Conservation (phyloP, 2,113 vertebrate species). For the Dendrocopos noguchii region DNA sequence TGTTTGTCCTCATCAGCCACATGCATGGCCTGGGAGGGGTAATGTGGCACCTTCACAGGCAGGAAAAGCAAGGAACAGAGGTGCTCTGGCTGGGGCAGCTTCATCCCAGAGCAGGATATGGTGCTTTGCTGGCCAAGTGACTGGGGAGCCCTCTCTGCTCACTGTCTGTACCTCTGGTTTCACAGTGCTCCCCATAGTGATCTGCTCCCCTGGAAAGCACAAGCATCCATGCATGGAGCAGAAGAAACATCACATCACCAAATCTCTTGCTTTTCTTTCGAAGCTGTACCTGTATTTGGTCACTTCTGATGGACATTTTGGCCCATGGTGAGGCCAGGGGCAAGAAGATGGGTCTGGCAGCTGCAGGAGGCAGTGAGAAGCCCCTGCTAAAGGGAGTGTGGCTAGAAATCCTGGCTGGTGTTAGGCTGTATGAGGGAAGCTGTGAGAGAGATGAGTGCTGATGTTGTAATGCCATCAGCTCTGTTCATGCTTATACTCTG, state of each 20-base stretch:
- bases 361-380: neutral
- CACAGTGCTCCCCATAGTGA: neutral
- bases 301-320: neutral
- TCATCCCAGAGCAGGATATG: fast-evolving
- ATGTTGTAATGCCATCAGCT: neutral
- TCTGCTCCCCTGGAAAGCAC: neutral
- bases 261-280: neutral
- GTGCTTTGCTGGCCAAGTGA: fast-evolving
- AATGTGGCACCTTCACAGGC: neutral
- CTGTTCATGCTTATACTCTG: neutral
- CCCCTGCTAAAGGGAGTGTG: neutral
- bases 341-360: neutral
- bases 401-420: neutral
- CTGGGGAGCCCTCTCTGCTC: neutral
- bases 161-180: neutral
- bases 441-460: neutral
- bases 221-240: fast-evolving
- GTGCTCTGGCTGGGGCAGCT: neutral
- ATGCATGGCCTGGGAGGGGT: fast-evolving
- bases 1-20: neutral
- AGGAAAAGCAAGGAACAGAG: neutral
- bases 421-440: neutral
- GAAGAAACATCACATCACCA: neutral
- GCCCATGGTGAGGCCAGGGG: neutral
- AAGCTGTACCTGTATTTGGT: neutral